A percentile compares a stretch with the other conserved stretches of the same genome.
Conservation (phyloP, 2,797 vertebrate species). For the Labeo calbasu region DNA sequence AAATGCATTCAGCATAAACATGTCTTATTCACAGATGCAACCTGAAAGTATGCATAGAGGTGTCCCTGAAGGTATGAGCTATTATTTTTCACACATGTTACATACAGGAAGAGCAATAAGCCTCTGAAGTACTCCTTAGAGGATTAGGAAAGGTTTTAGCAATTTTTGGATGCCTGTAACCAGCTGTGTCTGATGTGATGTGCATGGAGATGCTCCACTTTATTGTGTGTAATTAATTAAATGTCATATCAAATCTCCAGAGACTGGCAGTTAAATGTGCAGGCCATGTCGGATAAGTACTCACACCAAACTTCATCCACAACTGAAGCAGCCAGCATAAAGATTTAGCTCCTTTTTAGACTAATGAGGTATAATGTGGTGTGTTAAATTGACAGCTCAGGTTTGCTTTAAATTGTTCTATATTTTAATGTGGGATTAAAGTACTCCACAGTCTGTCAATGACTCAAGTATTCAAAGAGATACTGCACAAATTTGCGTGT, state of each 20-base stretch:
- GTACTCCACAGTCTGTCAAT: slow-evolving; percentile 23
- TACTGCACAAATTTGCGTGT: slow-evolving; percentile 6
- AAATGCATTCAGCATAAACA: background rate
- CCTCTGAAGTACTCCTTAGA: slow-evolving; percentile 14
- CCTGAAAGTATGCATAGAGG: background rate
- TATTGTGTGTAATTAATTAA: slow-evolving; percentile 44
- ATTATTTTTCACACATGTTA: slow-evolving; percentile 17
- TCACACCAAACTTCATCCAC: slow-evolving; percentile 20
- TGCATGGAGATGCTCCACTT: background rate
- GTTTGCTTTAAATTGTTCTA: slow-evolving; percentile 3
- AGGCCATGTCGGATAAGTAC: slow-evolving; percentile 33
- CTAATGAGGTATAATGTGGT: slow-evolving; percentile 10
- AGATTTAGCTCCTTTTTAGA: background rate
- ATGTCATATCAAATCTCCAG: slow-evolving; percentile 38
- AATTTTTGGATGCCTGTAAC: background rate
- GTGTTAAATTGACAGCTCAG: slow-evolving; percentile 1
- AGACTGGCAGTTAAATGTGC: slow-evolving; percentile 14
- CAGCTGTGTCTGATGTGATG: slow-evolving; percentile 20
- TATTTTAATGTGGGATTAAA: slow-evolving; percentile 14
- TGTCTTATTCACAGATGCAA: background rate
- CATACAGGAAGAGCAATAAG: slow-evolving; percentile 21
- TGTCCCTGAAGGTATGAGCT: slow-evolving; percentile 31
- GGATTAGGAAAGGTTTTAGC: slow-evolving; percentile 23
- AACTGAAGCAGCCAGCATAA: slow-evolving; percentile 9
- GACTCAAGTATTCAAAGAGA: slow-evolving; percentile 16